Conservation (phyloP, 2,888 invertebrate genomes). For the Beris morrisii region DNA sequence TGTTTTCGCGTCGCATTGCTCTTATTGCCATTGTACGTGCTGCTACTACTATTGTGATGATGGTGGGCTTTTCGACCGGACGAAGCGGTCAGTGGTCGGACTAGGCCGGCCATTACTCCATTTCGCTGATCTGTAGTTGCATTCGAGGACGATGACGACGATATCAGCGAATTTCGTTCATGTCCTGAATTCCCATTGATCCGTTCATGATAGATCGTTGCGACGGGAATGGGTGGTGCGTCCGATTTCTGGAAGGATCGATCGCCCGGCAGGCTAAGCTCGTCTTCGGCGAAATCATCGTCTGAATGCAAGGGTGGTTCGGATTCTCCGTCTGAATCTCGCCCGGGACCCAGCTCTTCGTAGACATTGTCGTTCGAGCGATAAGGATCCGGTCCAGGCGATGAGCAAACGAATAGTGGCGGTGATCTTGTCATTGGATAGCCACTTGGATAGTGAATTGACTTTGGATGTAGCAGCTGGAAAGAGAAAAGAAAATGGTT, state of each 20-base stretch:
- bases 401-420: conserved; percentile 72
- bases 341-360: conserved; percentile 71
- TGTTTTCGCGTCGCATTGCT: conserved; percentile 38
- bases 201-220: conserved; percentile 46
- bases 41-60: conserved; percentile 37
- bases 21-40: conserved; percentile 32
- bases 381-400: conserved; percentile 69
- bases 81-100: conserved; percentile 4
- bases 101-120: conserved; percentile 14
- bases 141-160: conserved; percentile 51
- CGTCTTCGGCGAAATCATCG: conserved; percentile 85
- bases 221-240: conserved; percentile 39
- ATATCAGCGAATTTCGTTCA: conserved; percentile 53
- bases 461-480: conserved; percentile 74
- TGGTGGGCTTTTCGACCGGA: not conserved
- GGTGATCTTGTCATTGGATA: conserved; percentile 62
- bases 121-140: conserved; percentile 41
- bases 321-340: conserved; percentile 64
- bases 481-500: conserved; percentile 44
- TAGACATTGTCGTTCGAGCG: conserved; percentile 73
- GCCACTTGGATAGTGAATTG: conserved; percentile 63
- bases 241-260: conserved; percentile 50
- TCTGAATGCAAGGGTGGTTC: conserved; percentile 72
- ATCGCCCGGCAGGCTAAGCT: conserved; percentile 65
- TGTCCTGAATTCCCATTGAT: conserved; percentile 40